These are phyloP conservation scores for Notodonta ziczac DNA, from an alignment of 2,888 invertebrate genomes.

Conservation along the genomic window DNA sequence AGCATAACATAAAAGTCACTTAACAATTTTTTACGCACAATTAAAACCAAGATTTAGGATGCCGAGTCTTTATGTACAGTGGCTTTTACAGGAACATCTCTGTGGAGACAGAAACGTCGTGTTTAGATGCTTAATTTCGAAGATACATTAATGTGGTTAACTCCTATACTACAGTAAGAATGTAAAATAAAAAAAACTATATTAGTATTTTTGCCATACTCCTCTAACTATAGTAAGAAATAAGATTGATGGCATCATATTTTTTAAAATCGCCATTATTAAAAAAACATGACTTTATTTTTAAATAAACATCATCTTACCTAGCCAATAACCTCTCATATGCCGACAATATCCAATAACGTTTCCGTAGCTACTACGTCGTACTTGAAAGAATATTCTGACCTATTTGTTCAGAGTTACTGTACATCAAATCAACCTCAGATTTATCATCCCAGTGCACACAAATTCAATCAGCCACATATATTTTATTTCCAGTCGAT, in stretches of 20 bases:
- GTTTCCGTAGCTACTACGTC: background rate
- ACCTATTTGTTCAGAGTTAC: slow-evolving; percentile 43
- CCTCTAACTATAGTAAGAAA: no score
- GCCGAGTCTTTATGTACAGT: background rate
- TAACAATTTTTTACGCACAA: slow-evolving; percentile 17
- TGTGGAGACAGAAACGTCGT: background rate
- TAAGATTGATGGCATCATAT: no score
- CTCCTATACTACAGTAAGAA: no score
- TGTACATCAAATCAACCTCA: slow-evolving; percentile 43
- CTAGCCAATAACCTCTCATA: no score
- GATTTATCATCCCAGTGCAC: slow-evolving; percentile 41
- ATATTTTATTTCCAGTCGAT: slow-evolving; percentile 42
- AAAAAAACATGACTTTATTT: no score
- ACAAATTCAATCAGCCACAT: slow-evolving; percentile 43
- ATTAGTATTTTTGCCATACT: no score
- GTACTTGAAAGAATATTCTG: slow-evolving; percentile 21
- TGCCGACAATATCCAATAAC: background rate
- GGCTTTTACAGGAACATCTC: background rate
- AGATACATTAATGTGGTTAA: no score
- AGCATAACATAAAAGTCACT: slow-evolving; percentile 17
- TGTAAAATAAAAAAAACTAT: no score
- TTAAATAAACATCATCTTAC: no score
- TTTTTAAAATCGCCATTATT: no score
- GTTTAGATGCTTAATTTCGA: background rate
- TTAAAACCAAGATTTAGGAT: slow-evolving; percentile 20